Evolutionary conservation across 2,797 vertebrate species (phyloP), one percentile per base, ranked within the genome.

Genomic region (Siniperca scherzeri): DNA sequence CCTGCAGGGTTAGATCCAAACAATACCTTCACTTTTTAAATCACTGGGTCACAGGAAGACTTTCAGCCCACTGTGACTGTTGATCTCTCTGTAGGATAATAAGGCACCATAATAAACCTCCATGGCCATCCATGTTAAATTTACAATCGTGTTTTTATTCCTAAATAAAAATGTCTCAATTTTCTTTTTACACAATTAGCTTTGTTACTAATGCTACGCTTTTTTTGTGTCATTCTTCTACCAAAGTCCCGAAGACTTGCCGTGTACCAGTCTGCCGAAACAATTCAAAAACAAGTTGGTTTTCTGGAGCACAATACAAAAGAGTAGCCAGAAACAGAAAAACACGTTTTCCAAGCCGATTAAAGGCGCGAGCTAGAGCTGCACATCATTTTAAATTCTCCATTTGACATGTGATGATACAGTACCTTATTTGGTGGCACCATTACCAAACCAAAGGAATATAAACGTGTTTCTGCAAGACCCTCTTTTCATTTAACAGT

Each of bases 21-120:
- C 83, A 82, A 68, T 53, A 30, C 22, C 64, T 27, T 19, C 59
- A 66, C 50, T 74, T 67, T 67, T 65, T 69, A 50, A 19, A 55
- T 4, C n/a, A 4, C 1, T 19, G 30, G 65, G 62, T 46, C 48
- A 27, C 79, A 50, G 59, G 53, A 77, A 57, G 48, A 53, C 61
- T 8, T 22, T 17, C 44, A 12, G 42, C 16, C 33, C 42, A 8
- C 56, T 12, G 25, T 73, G 73, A 80, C 56, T 50, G 80, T 13
- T 79, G 62, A 79, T 59, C 74, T 44, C 52, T 27, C 61, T 52
- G 59, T 10, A 48, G 30, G 27, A 22, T 12, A 14, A 11, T 25
- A 19, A 52, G 12, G 7, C 36, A 4, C 12, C 27, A 30, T 30
- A 30, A 3, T 30, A 30, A 30, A 19, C 52, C 30, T 38, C 25